Evolutionary conservation across 2,797 vertebrate species (phyloP), one percentile per base, ranked within the genome.

Genomic region (Falco peregrinus): DNA sequence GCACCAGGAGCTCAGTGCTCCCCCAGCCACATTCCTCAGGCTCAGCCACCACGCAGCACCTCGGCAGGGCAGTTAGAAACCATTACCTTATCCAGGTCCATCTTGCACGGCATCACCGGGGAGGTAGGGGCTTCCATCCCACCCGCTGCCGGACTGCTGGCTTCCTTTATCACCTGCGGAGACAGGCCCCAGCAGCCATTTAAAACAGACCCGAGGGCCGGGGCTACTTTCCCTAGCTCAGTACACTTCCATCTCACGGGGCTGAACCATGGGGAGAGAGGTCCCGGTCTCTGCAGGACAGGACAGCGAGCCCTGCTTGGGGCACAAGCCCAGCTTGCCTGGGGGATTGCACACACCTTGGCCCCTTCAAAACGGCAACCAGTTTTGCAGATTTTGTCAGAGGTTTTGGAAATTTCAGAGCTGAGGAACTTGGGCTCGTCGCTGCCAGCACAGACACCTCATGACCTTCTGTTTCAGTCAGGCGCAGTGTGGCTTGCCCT

Each of bases 11-110:
- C 76, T 37, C 3, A 5, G 29, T 35, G 56, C 18, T 61, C 11
- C n/a, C 24, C 21, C 4, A 4, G 11, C 12, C 0, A 0, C 5
- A 2, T 28, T 80, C 25, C 50, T 33, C 37, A 21, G 6, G 4
- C 43, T 56, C 5, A 1, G 28, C 37, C 0, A 0, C 50, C 50
- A 25, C 0, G 0, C 8, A 60, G 22, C 14, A 7, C 18, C 35
- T 51, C 1, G 2, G 17, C 11, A 25, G 14, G 16, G 28, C 5
- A 1, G 31, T 54, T 21, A 18, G 61, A 65, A 92, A 89, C 60
- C 8, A 69, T 88, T 96, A 99, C 99, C 99, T 99, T 99, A 95
- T 99, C 99, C 69, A 99, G 96, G 87, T 99, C 99, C 96, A 98
- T 76, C 97, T 99, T 99, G 97, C 99, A 98, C 11, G 98, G 98